These are phyloP conservation scores for Acleris laterana DNA, from an alignment of 2,888 invertebrate species.

Conservation along the genomic window DNA sequence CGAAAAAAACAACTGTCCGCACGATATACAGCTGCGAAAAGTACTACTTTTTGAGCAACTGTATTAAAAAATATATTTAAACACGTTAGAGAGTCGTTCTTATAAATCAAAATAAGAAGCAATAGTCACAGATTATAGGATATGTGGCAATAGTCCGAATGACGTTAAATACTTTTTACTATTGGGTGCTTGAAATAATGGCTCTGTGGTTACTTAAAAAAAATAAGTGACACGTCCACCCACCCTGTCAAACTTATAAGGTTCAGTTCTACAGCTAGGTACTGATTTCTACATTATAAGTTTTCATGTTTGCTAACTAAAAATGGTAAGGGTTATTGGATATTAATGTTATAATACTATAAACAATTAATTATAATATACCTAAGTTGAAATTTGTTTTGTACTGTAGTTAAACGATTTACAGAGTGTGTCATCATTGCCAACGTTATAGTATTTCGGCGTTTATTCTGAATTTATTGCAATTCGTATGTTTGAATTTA, in stretches of 20 bases:
- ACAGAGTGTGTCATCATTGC: conserved; percentile 63
- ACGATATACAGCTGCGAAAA: too few relatives aligned
- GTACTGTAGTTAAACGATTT: conserved; percentile 56
- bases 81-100: too few relatives aligned
- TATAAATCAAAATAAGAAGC: too few relatives aligned
- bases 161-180: too few relatives aligned
- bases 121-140: too few relatives aligned
- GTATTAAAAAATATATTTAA: too few relatives aligned
- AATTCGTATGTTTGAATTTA: conserved; percentile 42
- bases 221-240: conserved; percentile 76
- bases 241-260: conserved; percentile 72
- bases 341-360: conserved; percentile 19
- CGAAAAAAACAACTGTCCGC: too few relatives aligned
- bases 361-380: conserved; percentile 19
- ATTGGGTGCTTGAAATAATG: conserved; percentile 2
- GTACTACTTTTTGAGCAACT: too few relatives aligned
- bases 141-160: too few relatives aligned
- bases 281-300: conserved; percentile 56
- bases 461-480: conserved; percentile 45
- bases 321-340: conserved; percentile 68
- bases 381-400: conserved; percentile 44
- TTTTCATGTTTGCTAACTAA: conserved; percentile 74
- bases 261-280: conserved; percentile 56
- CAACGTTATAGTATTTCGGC: conserved; percentile 44
- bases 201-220: conserved; percentile 49